Evolutionary conservation across 2,888 invertebrate genomes (phyloP), one percentile per base, ranked within the genome.

Genomic region (Epinotia nisella): DNA sequence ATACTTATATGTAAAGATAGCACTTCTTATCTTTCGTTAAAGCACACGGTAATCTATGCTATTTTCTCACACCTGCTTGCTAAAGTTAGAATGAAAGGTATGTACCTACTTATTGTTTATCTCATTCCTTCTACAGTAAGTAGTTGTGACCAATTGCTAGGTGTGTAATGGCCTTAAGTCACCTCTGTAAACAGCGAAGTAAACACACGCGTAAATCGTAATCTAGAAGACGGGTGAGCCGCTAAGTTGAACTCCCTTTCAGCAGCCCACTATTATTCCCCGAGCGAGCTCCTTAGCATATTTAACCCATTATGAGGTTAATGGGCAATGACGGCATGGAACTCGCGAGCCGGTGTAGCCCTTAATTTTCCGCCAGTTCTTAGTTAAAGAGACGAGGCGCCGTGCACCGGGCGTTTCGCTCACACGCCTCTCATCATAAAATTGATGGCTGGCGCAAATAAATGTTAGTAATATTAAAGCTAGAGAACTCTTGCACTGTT

Each of bases 221-320:
- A 70, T 65, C 59, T 65, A 49, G 70, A 45, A 55, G 59, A 64
- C 59, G 70, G 65, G 64, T 53, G 64, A 55, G 59, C 56, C 49
- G 19, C 68, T 76, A 75, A 85, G 76, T 84, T 87, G 76, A 74
- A 79, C 80, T 60, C 19, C 53, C 51, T 13, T 78, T 76, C 78
- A 79, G 77, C 79, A 75, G 77, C 81, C 76, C 79, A 83, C 85
- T 87, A 84, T 85, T 83, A 86, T 82, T 81, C 84, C 78, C 83
- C 82, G 84, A 82, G 82, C 79, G 78, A 78, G 81, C 87, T 89
- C 83, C 86, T 91, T 90, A 89, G 88, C 90, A 90, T 92, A 90
- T 91, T 92, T 87, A 88, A 88, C 87, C 86, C 88, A 88, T 90
- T 91, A 90, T 85, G 83, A 86, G 86, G 88, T 89, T 90, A 92